Percentiles rank a stretch among this genome's conserved stretches.
Conservation (phyloP, 2,113 vertebrate species). For the Murina feae region DNA sequence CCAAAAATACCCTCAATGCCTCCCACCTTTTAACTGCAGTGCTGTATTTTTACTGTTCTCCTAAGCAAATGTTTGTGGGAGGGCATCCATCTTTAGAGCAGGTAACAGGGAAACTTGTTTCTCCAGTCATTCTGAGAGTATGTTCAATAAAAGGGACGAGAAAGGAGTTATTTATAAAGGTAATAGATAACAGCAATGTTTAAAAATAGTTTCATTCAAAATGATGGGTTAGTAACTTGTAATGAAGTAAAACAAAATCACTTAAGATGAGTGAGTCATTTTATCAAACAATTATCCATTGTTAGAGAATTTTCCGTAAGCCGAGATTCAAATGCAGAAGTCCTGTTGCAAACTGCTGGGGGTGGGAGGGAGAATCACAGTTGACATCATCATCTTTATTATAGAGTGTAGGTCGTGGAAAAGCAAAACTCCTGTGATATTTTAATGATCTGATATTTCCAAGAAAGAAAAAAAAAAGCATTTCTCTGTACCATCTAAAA, state of each 20-base stretch:
- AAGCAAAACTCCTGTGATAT: conserved; percentile 19
- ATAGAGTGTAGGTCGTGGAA: not conserved
- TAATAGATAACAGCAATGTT: not conserved
- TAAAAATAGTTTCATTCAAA: not conserved
- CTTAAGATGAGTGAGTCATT: not conserved
- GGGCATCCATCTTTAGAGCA: conserved; percentile 59
- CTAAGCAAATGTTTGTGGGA: conserved; percentile 55
- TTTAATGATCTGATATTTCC: not conserved
- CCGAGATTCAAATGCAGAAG: not conserved
- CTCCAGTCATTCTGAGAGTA: conserved; percentile 2
- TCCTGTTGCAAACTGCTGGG: not conserved
- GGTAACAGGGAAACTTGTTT: not conserved
- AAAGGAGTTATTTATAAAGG: not conserved
- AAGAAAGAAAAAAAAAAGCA: not conserved
- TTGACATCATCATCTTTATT: not conserved
- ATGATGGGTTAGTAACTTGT: not conserved
- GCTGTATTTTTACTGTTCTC: conserved; percentile 44
- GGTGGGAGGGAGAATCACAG: not conserved
- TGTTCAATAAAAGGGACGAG: not conserved
- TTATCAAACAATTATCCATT: not conserved
- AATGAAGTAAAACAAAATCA: not conserved
- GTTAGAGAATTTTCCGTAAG: not conserved
- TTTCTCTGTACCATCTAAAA: not conserved
- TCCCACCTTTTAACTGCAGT: conserved; percentile 18
- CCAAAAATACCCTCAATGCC: conserved; percentile 40